Evolutionary conservation across 2,888 invertebrate genomes (phyloP).

Genomic region (Eubasilissa splendida): DNA sequence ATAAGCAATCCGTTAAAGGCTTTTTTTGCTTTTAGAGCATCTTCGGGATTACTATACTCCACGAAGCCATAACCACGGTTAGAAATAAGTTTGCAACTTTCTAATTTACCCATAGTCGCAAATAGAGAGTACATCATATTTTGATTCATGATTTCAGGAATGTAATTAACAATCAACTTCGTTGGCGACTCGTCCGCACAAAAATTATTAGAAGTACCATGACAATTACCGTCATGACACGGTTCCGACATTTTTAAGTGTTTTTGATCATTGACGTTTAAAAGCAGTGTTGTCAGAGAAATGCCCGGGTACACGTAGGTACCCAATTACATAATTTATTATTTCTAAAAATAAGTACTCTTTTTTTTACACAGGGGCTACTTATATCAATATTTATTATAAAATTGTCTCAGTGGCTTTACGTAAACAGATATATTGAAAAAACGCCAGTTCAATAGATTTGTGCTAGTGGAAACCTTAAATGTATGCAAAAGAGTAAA

Average conservation of each 20-base stretch:
- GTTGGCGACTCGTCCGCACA: slow-evolving; percentile 73
- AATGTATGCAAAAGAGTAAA: too few relatives aligned
- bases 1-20: slow-evolving; percentile 72
- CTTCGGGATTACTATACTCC: slow-evolving; percentile 71
- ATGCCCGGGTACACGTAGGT: neutral
- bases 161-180: slow-evolving; percentile 75
- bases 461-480: too few relatives aligned
- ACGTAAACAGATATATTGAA: too few relatives aligned
- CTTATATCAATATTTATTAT: too few relatives aligned
- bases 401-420: too few relatives aligned
- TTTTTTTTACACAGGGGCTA: neutral
- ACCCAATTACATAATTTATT: slow-evolving; percentile 15
- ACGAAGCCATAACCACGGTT: slow-evolving; percentile 74
- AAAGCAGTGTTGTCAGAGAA: slow-evolving; percentile 53
- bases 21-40: slow-evolving; percentile 71
- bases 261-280: slow-evolving; percentile 74
- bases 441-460: too few relatives aligned
- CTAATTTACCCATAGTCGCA: slow-evolving; percentile 74
- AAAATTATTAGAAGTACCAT: slow-evolving; percentile 71
- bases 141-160: slow-evolving; percentile 75
- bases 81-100: slow-evolving; percentile 74
- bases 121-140: slow-evolving; percentile 74
- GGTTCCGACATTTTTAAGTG: slow-evolving; percentile 76
- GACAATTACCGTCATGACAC: slow-evolving; percentile 74
- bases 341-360: neutral